Evolutionary conservation across 37 sponge, comb jelly and placozoan species (phyloP).

Genomic region (Spongilla lacustris): DNA sequence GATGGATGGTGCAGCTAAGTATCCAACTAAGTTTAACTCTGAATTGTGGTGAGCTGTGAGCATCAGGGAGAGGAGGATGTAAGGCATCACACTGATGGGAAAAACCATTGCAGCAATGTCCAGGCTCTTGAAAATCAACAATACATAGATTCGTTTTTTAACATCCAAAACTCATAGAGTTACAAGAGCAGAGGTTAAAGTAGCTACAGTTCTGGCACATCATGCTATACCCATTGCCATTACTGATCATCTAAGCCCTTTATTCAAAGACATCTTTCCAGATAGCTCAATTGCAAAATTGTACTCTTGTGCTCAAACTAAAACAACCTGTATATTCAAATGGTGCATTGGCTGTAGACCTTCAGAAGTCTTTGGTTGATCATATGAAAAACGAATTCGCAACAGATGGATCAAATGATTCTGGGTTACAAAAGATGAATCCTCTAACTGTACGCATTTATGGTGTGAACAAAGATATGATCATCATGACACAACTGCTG

Average conservation of each 20-base stretch:
- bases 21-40: constrained; percentile 42
- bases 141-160: neutral
- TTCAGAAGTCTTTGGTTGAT: constrained; percentile 20
- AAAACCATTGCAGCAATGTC: constrained; percentile 10
- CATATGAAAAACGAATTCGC: constrained; percentile 44
- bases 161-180: constrained; percentile 7
- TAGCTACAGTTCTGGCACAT: constrained; percentile 42
- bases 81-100: constrained; percentile 24
- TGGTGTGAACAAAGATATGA: constrained; percentile 8
- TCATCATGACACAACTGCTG: constrained; percentile 44
- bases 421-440: constrained; percentile 67
- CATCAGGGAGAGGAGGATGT: constrained; percentile 63
- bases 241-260: constrained; percentile 57
- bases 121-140: neutral
- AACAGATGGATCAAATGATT: constrained; percentile 76
- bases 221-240: constrained; percentile 64
- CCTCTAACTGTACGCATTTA: constrained; percentile 60
- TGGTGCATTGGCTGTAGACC: constrained; percentile 53
- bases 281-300: constrained; percentile 52
- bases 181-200: constrained; percentile 57
- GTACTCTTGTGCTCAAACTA: constrained; percentile 53
- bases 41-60: constrained; percentile 14
- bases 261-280: constrained; percentile 45
- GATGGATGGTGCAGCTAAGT: constrained; percentile 16
- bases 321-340: constrained; percentile 80